A percentile compares a stretch with the other conserved stretches of the same genome.
phyloP scores from a whole-genome alignment of 2,888 invertebrate species.

The Nephrocerus scutellatus region DNA sequence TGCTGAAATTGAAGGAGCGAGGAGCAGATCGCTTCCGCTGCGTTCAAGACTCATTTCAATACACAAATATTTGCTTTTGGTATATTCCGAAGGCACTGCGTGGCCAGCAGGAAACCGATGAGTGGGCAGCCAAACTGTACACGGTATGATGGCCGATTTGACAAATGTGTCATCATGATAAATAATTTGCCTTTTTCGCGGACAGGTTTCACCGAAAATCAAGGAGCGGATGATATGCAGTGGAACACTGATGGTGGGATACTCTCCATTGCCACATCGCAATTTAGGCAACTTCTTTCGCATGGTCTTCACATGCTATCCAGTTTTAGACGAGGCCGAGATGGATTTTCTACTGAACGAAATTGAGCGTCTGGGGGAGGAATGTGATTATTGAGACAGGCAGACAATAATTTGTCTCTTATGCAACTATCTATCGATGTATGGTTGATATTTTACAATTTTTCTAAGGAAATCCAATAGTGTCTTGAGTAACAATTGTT shows the following conservation, averaged over 20 bases:
- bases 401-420: too few relatives aligned
- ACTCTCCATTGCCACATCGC: conserved; percentile 59
- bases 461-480: too few relatives aligned
- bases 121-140: conserved; percentile 52
- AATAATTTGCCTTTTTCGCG: conserved; percentile 18
- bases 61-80: conserved; percentile 88
- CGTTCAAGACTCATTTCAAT: conserved; percentile 59
- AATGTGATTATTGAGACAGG: conserved; percentile 21
- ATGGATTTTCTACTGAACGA: conserved; percentile 59
- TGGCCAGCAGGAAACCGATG: conserved; percentile 40
- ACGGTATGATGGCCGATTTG: conserved; percentile 29
- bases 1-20: conserved; percentile 49
- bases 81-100: conserved; percentile 59
- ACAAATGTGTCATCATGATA: background rate
- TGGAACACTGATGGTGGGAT: conserved; percentile 69
- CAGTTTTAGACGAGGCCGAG: conserved; percentile 52
- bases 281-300: conserved; percentile 68
- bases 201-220: conserved; percentile 58
- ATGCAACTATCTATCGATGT: too few relatives aligned
- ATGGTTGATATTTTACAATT: too few relatives aligned
- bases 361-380: conserved; percentile 57
- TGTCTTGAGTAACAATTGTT: too few relatives aligned
- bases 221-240: conserved; percentile 61
- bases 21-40: conserved; percentile 54
- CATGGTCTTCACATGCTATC: conserved; percentile 67